phyloP scores from a whole-genome alignment of 2,797 vertebrate species.

The Crocodylus rhombifer region DNA sequence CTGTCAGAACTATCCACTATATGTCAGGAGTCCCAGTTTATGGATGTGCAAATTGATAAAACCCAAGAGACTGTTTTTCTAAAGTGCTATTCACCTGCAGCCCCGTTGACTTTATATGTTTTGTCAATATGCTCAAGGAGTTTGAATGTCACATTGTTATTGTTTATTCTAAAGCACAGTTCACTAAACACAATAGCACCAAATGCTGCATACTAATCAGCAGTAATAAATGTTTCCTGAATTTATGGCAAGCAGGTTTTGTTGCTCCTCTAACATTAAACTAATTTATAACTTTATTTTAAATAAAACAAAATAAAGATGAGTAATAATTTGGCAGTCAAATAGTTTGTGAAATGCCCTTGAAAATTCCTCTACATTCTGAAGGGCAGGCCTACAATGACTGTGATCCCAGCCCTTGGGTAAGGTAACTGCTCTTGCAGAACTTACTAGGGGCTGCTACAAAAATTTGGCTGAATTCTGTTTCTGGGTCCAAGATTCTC shows the following conservation, averaged over 20 bases:
- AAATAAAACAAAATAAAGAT: slow-evolving; percentile 30
- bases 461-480: neutral
- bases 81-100: neutral
- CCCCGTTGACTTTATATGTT: neutral
- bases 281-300: slow-evolving; percentile 45
- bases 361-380: neutral
- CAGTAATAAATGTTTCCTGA: slow-evolving; percentile 28
- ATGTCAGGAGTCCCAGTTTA: neutral
- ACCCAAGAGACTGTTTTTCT: neutral
- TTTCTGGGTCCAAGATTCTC: neutral
- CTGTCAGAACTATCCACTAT: neutral
- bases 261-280: slow-evolving; percentile 8
- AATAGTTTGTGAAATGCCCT: neutral
- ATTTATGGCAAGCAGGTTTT: slow-evolving; percentile 37
- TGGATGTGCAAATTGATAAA: neutral
- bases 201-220: slow-evolving; percentile 25
- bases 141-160: slow-evolving; percentile 22
- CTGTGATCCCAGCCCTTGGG: neutral
- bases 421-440: neutral
- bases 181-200: slow-evolving; percentile 1
- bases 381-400: neutral
- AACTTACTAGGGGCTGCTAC: neutral
- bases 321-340: neutral
- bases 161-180: slow-evolving; percentile 21
- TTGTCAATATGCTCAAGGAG: slow-evolving; percentile 2